Percentiles rank a stretch among this genome's conserved stretches.
Evolutionary conservation across 1,140 invertebrate genomes (phyloP).

Genomic region (Delia radicum): DNA sequence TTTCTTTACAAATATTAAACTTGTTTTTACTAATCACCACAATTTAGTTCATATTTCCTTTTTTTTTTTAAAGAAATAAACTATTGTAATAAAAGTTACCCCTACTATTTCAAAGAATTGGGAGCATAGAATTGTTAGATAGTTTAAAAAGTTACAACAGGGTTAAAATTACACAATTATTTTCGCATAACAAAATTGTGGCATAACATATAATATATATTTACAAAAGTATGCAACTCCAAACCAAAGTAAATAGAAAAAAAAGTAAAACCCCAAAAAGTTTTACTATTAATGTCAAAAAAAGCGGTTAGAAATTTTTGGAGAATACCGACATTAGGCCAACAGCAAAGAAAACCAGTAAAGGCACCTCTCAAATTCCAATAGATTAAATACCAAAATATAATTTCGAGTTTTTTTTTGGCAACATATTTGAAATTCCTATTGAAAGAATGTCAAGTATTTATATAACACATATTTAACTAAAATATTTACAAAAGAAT

Average conservation of each 20-base stretch:
- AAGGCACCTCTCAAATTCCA: background rate
- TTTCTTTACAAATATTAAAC: no score
- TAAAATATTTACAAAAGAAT: no score
- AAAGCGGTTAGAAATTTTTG: constrained; percentile 16
- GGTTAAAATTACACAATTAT: background rate
- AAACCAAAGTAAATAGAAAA: background rate
- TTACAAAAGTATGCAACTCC: background rate
- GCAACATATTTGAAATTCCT: no score
- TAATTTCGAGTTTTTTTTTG: background rate
- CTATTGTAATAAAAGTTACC: background rate
- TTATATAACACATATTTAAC: no score
- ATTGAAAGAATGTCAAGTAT: no score
- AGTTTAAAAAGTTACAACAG: background rate
- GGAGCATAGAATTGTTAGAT: background rate
- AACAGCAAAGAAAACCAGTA: background rate
- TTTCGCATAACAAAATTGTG: no score
- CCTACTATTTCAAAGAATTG: background rate
- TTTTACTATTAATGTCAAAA: background rate
- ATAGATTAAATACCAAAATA: background rate
- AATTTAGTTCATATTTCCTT: no score
- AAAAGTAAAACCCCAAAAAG: background rate
- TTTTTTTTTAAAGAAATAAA: no score
- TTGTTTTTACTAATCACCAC: no score
- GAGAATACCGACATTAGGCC: constrained; percentile 18
- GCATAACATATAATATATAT: background rate